Evolutionary conservation across 2,888 invertebrate genomes (phyloP).

Genomic region (Tuta absoluta): DNA sequence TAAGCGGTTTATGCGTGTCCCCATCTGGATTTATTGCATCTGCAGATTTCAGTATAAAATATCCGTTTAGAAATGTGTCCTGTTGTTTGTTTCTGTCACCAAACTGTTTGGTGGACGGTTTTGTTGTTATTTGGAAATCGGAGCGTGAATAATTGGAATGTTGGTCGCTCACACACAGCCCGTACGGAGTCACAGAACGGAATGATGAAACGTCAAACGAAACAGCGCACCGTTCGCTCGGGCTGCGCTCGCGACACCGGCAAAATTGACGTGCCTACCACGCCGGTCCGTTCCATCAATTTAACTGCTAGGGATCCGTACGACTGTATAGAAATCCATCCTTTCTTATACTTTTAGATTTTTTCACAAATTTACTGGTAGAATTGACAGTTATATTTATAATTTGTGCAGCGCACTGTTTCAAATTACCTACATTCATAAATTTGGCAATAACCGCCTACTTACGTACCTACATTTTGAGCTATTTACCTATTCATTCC

Average conservation of each 20-base stretch:
- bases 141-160: constrained; percentile 23
- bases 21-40: constrained; percentile 72
- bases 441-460: background rate
- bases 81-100: constrained; percentile 38
- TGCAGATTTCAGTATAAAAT: constrained; percentile 75
- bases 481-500: too few species aligned
- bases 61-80: constrained; percentile 56
- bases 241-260: constrained; percentile 51
- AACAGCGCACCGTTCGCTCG: constrained; percentile 42
- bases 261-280: constrained; percentile 52
- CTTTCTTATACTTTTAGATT: background rate
- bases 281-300: constrained; percentile 56
- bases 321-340: background rate
- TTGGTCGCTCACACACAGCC: constrained; percentile 46
- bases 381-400: background rate
- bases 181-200: constrained; percentile 56
- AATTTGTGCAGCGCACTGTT: background rate
- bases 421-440: background rate
- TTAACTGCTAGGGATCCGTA: constrained; percentile 65
- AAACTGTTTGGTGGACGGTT: constrained; percentile 24
- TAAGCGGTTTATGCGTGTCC: constrained; percentile 72
- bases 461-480: too few species aligned
- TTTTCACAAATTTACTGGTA: background rate
- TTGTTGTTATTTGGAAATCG: constrained; percentile 37
- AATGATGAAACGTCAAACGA: constrained; percentile 49